A percentile compares a stretch with the other conserved stretches of the same genome.
Conservation (phyloP, 2,888 invertebrate species). For the Hoplodrina blanda region DNA sequence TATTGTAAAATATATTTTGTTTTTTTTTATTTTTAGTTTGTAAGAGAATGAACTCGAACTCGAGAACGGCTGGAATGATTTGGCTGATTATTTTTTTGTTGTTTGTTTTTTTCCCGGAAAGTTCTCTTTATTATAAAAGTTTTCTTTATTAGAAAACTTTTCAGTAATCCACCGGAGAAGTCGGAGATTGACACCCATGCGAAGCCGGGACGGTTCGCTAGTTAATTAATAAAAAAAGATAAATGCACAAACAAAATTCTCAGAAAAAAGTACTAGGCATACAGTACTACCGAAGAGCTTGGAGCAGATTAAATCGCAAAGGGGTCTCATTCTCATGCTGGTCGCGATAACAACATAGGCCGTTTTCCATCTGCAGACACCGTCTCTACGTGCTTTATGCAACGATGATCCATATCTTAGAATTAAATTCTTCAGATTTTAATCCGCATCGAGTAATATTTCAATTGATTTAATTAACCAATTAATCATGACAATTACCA, state of each 20-base stretch:
- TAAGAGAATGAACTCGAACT: no score
- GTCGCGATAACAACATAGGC: slow-evolving; percentile 74
- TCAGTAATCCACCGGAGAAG: no score
- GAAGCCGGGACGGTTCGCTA: no score
- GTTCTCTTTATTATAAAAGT: no score
- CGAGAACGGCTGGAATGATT: no score
- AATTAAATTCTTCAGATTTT: slow-evolving; percentile 60
- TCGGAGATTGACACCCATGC: no score
- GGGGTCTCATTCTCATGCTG: slow-evolving; percentile 77
- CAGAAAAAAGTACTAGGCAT: slow-evolving; percentile 73
- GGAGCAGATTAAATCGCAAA: slow-evolving; percentile 82
- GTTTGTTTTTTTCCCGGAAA: no score
- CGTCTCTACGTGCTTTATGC: slow-evolving; percentile 65
- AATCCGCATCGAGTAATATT: slow-evolving; percentile 50
- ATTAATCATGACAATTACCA: slow-evolving; percentile 36
- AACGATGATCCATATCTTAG: slow-evolving; percentile 65
- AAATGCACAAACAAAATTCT: slow-evolving; percentile 53
- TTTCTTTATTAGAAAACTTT: no score
- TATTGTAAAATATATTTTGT: no score
- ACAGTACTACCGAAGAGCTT: slow-evolving; percentile 72
- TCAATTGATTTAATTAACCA: slow-evolving; percentile 51
- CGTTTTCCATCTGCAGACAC: slow-evolving; percentile 71
- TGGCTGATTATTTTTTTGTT: no score
- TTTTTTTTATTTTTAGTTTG: no score
- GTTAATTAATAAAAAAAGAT: neutral